phyloP scores from a whole-genome alignment of 1,140 invertebrate species.

The Zaprionus africanus region DNA sequence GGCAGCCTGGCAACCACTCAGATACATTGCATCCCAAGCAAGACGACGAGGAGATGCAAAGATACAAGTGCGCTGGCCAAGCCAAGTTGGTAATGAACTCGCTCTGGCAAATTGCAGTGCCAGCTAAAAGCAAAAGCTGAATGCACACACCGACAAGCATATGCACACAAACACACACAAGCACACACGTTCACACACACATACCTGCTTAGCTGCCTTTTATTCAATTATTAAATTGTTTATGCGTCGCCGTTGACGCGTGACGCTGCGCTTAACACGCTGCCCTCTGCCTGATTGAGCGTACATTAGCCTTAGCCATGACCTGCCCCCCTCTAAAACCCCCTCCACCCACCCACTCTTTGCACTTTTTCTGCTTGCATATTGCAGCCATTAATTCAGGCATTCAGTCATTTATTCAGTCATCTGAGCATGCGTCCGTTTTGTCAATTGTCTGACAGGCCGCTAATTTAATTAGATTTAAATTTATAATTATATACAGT shows the following conservation, averaged over 20 bases:
- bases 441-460: conserved; percentile 63
- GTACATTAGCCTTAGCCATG: conserved; percentile 9
- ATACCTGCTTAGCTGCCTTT: conserved; percentile 20
- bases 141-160: background rate
- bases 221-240: conserved; percentile 67
- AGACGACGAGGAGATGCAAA: background rate
- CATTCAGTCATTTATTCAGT: conserved; percentile 31
- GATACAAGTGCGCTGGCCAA: background rate
- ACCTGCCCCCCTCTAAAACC: too few relatives aligned
- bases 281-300: conserved; percentile 40
- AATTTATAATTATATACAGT: conserved; percentile 67
- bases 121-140: background rate
- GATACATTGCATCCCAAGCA: conserved; percentile 5
- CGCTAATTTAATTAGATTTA: conserved; percentile 81
- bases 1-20: background rate
- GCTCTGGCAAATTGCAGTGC: background rate
- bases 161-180: background rate
- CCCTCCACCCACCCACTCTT: too few relatives aligned
- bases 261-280: conserved; percentile 27
- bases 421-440: conserved; percentile 34
- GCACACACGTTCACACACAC: background rate
- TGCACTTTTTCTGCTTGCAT: conserved; percentile 3
- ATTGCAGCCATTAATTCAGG: conserved; percentile 22
- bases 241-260: conserved; percentile 58
- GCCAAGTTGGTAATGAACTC: conserved; percentile 6